Evolutionary conservation across 2,113 vertebrate species (phyloP), one percentile per base, ranked within the genome.

Genomic region (Periophthalmus modestus): DNA sequence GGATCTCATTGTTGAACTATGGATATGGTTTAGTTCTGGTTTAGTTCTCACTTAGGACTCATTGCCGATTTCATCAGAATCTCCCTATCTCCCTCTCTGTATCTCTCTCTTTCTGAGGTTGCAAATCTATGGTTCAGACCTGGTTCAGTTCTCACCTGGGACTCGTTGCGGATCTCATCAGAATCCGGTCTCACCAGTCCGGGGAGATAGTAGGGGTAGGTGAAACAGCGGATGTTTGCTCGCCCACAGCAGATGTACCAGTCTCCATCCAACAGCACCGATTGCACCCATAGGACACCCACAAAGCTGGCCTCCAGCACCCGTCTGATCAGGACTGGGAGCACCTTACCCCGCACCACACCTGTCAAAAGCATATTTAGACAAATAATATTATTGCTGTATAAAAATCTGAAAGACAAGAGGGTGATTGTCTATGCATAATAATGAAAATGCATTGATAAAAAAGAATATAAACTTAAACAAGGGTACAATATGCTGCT

Each of bases 231-330:
- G 39, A 46, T 47, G n/a, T 67, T 24, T 15, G 13, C 66, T 23
- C n/a, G 21, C 47, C 46, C 46, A 46, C 66, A 67, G 66, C 66
- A 67, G 43, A 48, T 13, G 66, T 67, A 67, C 66, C 66, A 67
- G n/a, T 48, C 39, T 0, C 43, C 21, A 13, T 67, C 66, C 39
- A 67, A 14, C 12, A 67, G 43, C 11, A 67, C 43, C 12, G 66
- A 67, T 43, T 24, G 39, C 9, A 67, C 46, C 66, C 66, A 67
- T 1, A 67, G 46, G 11, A 6, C 21, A 9, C 39, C 66, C 66
- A 67, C 66, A 7, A 67, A 67, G 5, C 13, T n/a, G 13, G 66
- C 66, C 66, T 48, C 66, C 10, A 67, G n/a, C 4, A 67, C 1
- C 13, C 21, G 43, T 6, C 5, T 46, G 39, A 67, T 5, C 66